Conservation (phyloP, 2,888 invertebrate genomes). For the Clostera curtula region DNA sequence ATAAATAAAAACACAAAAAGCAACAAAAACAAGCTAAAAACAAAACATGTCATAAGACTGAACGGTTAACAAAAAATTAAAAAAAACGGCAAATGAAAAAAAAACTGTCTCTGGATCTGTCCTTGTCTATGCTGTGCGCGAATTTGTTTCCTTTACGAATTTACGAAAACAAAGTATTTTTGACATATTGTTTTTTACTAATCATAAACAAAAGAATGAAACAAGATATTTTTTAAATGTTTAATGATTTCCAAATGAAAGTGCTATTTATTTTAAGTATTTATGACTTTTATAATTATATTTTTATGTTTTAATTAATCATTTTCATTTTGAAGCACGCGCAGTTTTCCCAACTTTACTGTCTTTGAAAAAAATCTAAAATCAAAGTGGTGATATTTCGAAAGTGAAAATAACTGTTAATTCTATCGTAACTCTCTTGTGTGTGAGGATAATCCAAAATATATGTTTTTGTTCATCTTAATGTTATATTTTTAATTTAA, state of each 20-base stretch:
- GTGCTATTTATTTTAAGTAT: background rate
- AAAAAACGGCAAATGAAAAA: conserved; percentile 39
- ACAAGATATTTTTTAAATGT: background rate
- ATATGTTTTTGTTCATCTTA: too few relatives aligned
- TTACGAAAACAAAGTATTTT: conserved; percentile 3
- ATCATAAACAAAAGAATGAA: too few relatives aligned
- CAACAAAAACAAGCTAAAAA: conserved; percentile 28
- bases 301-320: conserved; percentile 1
- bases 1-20: conserved; percentile 20
- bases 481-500: too few relatives aligned
- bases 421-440: too few relatives aligned
- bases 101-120: conserved; percentile 25
- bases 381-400: conserved; percentile 23
- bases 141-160: conserved; percentile 5
- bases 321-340: conserved; percentile 17
- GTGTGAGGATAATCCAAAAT: too few relatives aligned
- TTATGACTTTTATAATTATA: conserved; percentile 1
- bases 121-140: conserved; percentile 19
- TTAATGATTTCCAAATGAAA: background rate
- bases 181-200: conserved; percentile 2
- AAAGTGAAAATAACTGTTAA: conserved; percentile 18
- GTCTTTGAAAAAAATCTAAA: conserved; percentile 19
- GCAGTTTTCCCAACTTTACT: conserved; percentile 26
- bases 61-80: conserved; percentile 56
- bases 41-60: conserved; percentile 70